Evolutionary conservation across 2,113 vertebrate species (phyloP).

Genomic region (Stercorarius parasiticus): DNA sequence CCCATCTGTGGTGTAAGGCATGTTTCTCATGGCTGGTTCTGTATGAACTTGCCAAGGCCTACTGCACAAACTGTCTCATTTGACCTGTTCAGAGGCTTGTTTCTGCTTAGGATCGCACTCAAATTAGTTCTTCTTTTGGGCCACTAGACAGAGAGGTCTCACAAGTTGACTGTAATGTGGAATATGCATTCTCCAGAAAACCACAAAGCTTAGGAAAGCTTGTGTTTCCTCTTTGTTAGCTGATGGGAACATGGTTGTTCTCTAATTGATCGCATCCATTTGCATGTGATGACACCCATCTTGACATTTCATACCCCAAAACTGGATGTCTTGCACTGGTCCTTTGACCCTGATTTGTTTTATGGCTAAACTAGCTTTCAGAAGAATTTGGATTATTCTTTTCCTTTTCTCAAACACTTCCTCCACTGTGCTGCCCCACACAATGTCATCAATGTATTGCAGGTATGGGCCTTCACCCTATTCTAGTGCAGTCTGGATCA

Average conservation of each 20-base stretch:
- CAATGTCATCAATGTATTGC: background rate
- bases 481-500: background rate
- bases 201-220: background rate
- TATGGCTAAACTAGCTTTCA: background rate
- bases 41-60: background rate
- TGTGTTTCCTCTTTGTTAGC: background rate
- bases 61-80: background rate
- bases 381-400: background rate
- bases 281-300: background rate
- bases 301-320: background rate
- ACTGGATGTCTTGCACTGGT: background rate
- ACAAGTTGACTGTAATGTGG: background rate
- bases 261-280: background rate
- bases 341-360: background rate
- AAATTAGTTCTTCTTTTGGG: background rate
- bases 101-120: background rate
- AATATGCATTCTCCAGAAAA: background rate
- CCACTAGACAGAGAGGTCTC: background rate
- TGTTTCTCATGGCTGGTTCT: background rate
- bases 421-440: background rate
- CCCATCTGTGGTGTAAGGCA: no score
- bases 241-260: background rate
- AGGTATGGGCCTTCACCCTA: background rate
- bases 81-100: background rate
- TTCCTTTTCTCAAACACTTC: background rate